These are phyloP conservation scores for Proisotoma minuta DNA, from an alignment of 2,888 invertebrate genomes.

Conservation along the genomic window DNA sequence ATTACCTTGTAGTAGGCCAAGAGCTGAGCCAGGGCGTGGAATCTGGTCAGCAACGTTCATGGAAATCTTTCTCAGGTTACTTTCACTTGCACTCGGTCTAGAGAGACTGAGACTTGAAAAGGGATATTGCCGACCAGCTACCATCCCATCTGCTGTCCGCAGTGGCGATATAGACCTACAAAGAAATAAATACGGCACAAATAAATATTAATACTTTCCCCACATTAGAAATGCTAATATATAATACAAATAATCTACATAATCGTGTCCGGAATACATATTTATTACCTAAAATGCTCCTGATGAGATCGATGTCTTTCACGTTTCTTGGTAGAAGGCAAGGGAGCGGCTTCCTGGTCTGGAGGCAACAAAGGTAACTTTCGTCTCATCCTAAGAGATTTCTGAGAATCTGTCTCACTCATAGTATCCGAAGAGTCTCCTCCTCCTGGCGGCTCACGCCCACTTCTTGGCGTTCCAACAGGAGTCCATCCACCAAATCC, in stretches of 20 bases:
- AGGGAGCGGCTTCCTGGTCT: constrained; percentile 53
- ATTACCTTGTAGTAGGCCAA: constrained; percentile 52
- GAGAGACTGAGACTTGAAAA: constrained; percentile 50
- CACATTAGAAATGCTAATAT: not conserved
- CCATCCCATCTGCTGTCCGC: constrained; percentile 46
- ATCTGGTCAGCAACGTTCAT: constrained; percentile 49
- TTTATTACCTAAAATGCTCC: constrained; percentile 49
- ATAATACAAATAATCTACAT: not conserved
- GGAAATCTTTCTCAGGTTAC: constrained; percentile 52
- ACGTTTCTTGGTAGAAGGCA: constrained; percentile 51
- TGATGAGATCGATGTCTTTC: constrained; percentile 49
- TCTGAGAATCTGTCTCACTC: constrained; percentile 55
- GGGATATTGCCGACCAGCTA: constrained; percentile 43
- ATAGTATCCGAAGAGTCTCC: constrained; percentile 54
- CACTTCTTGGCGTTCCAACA: constrained; percentile 50
- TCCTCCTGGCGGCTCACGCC: constrained; percentile 49
- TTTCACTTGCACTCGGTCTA: constrained; percentile 53
- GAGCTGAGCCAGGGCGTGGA: constrained; percentile 53
- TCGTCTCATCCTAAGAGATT: constrained; percentile 53
- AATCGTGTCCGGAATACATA: not conserved
- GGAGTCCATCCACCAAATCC: constrained; percentile 37
- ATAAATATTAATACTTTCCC: not conserved
- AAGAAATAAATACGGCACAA: too few species aligned
- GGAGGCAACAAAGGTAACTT: constrained; percentile 54
- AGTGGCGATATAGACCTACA: constrained; percentile 50